These are phyloP conservation scores for Pheosia gnoma DNA, from an alignment of 2,888 invertebrate genomes.

Conservation along the genomic window DNA sequence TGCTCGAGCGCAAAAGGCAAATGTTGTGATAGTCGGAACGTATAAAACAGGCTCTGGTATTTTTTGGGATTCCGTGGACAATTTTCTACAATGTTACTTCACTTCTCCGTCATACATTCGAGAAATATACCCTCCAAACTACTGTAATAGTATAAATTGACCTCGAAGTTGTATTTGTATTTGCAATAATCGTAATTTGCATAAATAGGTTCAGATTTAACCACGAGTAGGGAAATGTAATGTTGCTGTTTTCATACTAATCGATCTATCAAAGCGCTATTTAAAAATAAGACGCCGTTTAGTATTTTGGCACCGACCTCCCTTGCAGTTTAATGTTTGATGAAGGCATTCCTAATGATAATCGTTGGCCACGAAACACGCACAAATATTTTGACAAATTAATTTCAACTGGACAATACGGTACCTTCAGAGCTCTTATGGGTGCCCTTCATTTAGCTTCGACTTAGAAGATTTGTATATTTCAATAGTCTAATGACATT, in stretches of 20 bases:
- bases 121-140: too few species aligned
- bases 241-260: slow-evolving; percentile 23
- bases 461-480: slow-evolving; percentile 10
- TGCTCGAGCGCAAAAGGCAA: slow-evolving; percentile 39
- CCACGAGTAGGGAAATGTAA: neutral
- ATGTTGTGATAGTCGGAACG: slow-evolving; percentile 32
- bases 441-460: slow-evolving; percentile 48
- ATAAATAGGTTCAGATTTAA: too few species aligned
- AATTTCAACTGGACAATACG: slow-evolving; percentile 36
- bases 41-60: neutral
- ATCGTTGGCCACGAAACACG: slow-evolving; percentile 27
- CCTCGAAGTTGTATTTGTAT: neutral
- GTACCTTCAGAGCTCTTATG: slow-evolving; percentile 35
- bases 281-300: slow-evolving; percentile 14
- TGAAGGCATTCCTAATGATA: slow-evolving; percentile 38
- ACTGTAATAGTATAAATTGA: too few species aligned
- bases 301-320: slow-evolving; percentile 22
- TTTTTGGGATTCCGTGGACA: neutral
- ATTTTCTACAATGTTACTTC: neutral
- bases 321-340: slow-evolving; percentile 35
- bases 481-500: too few species aligned
- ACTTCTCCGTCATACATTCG: neutral
- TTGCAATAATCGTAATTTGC: neutral
- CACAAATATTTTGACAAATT: slow-evolving; percentile 39
- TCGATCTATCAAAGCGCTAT: slow-evolving; percentile 10